Percentiles rank a stretch among this genome's conserved stretches.
phyloP scores from a whole-genome alignment of 1,140 invertebrate species.

The Bilobella aurantiaca region DNA sequence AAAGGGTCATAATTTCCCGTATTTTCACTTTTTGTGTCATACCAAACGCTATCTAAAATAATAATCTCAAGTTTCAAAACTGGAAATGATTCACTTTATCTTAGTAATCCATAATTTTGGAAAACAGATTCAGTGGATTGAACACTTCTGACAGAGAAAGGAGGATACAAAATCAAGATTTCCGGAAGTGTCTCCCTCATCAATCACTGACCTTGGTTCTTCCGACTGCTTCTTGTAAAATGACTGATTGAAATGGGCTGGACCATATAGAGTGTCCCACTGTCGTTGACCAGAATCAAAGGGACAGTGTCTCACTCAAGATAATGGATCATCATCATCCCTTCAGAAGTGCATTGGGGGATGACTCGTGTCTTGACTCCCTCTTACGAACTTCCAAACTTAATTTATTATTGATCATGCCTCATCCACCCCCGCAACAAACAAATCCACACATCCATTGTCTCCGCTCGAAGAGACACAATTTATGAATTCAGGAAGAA shows the following conservation, averaged over 20 bases:
- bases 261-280: not conserved
- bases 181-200: slow-evolving; percentile 4
- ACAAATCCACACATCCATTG: not conserved
- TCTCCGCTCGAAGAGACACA: too few relatives aligned
- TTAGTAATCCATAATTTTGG: too few relatives aligned
- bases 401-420: slow-evolving; percentile 9
- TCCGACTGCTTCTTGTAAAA: not conserved
- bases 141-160: not conserved
- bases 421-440: not conserved
- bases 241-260: slow-evolving; percentile 4
- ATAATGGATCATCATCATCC: slow-evolving; percentile 9
- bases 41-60: too few relatives aligned
- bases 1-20: too few relatives aligned
- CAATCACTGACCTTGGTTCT: slow-evolving; percentile 7
- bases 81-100: too few relatives aligned
- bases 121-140: too few relatives aligned
- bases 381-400: not conserved
- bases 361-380: not conserved
- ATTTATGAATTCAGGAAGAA: too few relatives aligned
- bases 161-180: not conserved
- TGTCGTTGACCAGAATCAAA: not conserved
- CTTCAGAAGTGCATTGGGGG: not conserved
- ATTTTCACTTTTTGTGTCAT: too few relatives aligned
- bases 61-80: too few relatives aligned
- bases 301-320: slow-evolving; percentile 1